These are phyloP conservation scores for Spodoptera litura DNA, from an alignment of 1,140 invertebrate species.

Conservation along the genomic window DNA sequence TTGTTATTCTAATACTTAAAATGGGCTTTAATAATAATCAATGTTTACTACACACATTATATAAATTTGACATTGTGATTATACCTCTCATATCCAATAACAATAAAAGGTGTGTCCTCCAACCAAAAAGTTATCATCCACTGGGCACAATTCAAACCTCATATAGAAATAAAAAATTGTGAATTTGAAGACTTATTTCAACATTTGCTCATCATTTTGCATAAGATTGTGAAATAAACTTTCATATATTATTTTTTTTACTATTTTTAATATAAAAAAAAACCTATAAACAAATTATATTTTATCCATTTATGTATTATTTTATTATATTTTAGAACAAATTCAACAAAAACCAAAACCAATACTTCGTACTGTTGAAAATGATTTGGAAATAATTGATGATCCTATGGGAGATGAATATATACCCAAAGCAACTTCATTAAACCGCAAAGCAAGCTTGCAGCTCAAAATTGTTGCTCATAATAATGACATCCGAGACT, in stretches of 20 bases:
- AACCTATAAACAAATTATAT: not conserved
- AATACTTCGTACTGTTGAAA: conserved; percentile 77
- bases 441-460: conserved; percentile 73
- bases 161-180: too few species aligned
- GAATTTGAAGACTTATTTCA: too few species aligned
- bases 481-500: conserved; percentile 72
- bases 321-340: conserved; percentile 44
- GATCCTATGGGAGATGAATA: conserved; percentile 74
- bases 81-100: too few species aligned
- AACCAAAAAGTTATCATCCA: too few species aligned
- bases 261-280: conserved; percentile 2
- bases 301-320: not conserved
- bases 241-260: not conserved
- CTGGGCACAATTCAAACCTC: too few species aligned
- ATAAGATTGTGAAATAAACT: too few species aligned
- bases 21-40: too few species aligned
- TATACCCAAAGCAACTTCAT: conserved; percentile 57
- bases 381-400: conserved; percentile 81
- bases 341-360: conserved; percentile 65
- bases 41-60: conserved; percentile 22
- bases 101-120: too few species aligned
- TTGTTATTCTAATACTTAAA: too few species aligned
- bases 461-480: conserved; percentile 82
- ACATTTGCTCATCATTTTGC: too few species aligned
- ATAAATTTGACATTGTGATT: too few species aligned